These are phyloP conservation scores for Caenorhabditis sinica DNA, from an alignment of 2,888 invertebrate genomes.

Conservation along the genomic window DNA sequence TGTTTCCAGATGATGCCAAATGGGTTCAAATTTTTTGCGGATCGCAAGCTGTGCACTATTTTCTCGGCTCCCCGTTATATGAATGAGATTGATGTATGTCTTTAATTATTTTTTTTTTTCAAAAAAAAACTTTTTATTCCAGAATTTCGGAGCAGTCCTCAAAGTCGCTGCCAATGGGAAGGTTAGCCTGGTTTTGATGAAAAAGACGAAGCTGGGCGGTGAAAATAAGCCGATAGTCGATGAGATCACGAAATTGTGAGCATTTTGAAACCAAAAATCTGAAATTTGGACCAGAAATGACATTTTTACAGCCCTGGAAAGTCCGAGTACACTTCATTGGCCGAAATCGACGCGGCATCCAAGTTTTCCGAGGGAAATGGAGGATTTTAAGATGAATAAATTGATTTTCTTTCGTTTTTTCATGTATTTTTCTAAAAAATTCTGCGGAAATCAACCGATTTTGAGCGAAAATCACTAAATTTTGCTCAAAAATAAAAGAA, in stretches of 20 bases:
- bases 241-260: slow-evolving; percentile 18
- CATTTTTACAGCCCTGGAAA: slow-evolving; percentile 20
- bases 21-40: slow-evolving; percentile 65
- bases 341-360: not conserved
- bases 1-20: slow-evolving; percentile 62
- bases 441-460: not conserved
- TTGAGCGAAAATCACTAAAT: too few species aligned
- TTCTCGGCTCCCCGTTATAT: slow-evolving; percentile 70
- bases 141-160: slow-evolving; percentile 60
- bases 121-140: slow-evolving; percentile 14
- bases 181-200: slow-evolving; percentile 33
- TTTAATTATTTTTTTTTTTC: not conserved
- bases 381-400: not conserved
- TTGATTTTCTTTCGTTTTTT: not conserved
- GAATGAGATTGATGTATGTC: slow-evolving; percentile 49
- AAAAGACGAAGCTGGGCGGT: not conserved
- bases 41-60: slow-evolving; percentile 63
- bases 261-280: not conserved
- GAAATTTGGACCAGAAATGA: not conserved
- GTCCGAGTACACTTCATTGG: not conserved
- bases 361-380: not conserved
- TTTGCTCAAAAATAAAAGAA: slow-evolving; percentile 1
- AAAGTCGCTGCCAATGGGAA: slow-evolving; percentile 40
- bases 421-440: not conserved
- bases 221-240: not conserved